These are phyloP conservation scores for Trigoniulus corallinus DNA, from an alignment of 1,140 invertebrate species.

Conservation along the genomic window DNA sequence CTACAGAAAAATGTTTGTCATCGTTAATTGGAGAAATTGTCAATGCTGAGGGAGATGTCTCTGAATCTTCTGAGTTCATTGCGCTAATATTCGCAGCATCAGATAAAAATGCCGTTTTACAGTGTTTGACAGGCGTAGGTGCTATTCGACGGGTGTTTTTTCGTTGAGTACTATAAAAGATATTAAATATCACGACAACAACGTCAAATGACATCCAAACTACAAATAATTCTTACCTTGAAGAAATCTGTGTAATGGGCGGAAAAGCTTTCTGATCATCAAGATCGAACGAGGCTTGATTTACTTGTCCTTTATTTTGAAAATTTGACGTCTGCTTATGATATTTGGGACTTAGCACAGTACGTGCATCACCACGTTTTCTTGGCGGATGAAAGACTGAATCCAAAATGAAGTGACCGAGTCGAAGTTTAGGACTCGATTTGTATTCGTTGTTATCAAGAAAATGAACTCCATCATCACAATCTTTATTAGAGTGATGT, in stretches of 20 bases:
- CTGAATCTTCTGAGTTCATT: too few relatives aligned
- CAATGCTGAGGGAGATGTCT: too few relatives aligned
- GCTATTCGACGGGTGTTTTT: background rate
- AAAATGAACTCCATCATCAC: too few relatives aligned
- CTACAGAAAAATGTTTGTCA: background rate
- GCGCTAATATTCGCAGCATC: background rate
- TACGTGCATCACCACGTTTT: too few relatives aligned
- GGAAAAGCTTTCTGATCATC: background rate
- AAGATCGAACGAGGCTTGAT: background rate
- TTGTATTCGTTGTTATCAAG: background rate
- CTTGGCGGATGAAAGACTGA: too few relatives aligned
- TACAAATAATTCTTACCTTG: background rate
- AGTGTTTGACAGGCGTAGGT: background rate
- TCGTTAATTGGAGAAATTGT: too few relatives aligned
- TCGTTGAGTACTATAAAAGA: background rate
- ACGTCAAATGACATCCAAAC: background rate
- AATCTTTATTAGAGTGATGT: too few relatives aligned
- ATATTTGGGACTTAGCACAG: too few relatives aligned
- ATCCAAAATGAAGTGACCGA: background rate
- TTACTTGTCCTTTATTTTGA: background rate
- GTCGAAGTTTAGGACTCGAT: background rate
- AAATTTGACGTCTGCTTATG: background rate
- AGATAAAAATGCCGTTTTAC: background rate
- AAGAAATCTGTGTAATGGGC: background rate
- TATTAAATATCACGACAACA: background rate